phyloP scores from a whole-genome alignment of 2,888 invertebrate genomes.

The Athalia rosae region DNA sequence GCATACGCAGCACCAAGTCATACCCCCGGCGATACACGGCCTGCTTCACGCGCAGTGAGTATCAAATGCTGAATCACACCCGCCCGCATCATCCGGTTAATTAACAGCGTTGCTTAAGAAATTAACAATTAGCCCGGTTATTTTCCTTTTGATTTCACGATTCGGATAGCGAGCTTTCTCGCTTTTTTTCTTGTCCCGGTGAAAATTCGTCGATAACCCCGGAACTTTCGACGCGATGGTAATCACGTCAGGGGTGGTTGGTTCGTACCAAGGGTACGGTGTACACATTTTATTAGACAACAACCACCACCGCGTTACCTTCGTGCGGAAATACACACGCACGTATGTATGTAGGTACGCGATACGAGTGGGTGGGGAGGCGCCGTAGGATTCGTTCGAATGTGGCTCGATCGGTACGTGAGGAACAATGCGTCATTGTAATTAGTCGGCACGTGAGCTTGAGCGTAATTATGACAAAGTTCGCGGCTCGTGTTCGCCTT shows the following conservation, averaged over 20 bases:
- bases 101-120: background rate
- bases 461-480: slow-evolving; percentile 37
- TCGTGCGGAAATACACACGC: no score
- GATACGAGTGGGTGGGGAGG: background rate
- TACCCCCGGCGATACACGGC: slow-evolving; percentile 65
- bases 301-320: no score
- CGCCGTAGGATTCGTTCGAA: background rate
- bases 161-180: no score
- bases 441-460: background rate
- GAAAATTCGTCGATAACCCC: no score
- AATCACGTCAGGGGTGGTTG: no score
- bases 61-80: slow-evolving; percentile 38
- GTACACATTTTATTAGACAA: no score
- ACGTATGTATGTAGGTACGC: no score
- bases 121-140: background rate
- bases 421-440: slow-evolving; percentile 35
- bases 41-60: slow-evolving; percentile 67
- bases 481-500: background rate
- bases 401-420: background rate
- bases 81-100: background rate
- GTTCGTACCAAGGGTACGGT: no score
- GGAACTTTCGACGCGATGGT: no score
- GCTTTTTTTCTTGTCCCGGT: no score
- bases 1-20: slow-evolving; percentile 65
- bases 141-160: background rate